Evolutionary conservation across 1,140 invertebrate genomes (phyloP).

Genomic region (Odontomachus brunneus): DNA sequence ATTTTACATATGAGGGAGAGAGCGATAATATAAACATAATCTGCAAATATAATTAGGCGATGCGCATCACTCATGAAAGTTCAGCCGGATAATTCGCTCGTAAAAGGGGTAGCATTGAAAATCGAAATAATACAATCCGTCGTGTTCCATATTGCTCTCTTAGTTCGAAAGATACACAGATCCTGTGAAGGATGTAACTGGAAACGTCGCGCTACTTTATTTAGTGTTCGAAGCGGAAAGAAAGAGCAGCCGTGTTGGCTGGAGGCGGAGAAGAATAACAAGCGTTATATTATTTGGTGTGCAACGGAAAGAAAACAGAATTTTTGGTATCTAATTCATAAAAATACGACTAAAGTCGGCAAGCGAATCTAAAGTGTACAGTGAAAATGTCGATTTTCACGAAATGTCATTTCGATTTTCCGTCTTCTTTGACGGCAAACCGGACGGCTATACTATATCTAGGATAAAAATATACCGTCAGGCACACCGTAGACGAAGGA

Average conservation of each 20-base stretch:
- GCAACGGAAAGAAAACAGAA: not conserved
- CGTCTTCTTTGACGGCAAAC: too few species aligned
- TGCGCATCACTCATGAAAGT: slow-evolving; percentile 21
- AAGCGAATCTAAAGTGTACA: too few species aligned
- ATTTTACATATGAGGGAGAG: not conserved
- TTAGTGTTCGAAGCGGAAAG: not conserved
- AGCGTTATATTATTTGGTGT: not conserved
- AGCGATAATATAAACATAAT: slow-evolving; percentile 32
- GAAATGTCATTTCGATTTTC: too few species aligned
- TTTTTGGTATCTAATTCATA: too few species aligned
- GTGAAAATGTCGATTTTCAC: too few species aligned
- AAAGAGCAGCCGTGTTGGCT: too few species aligned
- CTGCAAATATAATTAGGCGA: slow-evolving; percentile 30
- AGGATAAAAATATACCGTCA: too few species aligned
- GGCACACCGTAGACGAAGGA: too few species aligned
- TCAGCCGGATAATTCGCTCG: slow-evolving; percentile 23
- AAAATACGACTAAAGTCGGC: too few species aligned
- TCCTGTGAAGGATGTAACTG: not conserved
- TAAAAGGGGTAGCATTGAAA: slow-evolving; percentile 16
- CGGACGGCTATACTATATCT: too few species aligned
- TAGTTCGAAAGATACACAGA: not conserved
- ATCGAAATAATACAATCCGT: not conserved
- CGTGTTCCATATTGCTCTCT: not conserved
- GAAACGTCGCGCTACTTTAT: slow-evolving; percentile 8
- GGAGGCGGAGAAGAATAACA: not conserved